phyloP scores from a whole-genome alignment of 2,113 vertebrate genomes.

The Leptosomus discolor region DNA sequence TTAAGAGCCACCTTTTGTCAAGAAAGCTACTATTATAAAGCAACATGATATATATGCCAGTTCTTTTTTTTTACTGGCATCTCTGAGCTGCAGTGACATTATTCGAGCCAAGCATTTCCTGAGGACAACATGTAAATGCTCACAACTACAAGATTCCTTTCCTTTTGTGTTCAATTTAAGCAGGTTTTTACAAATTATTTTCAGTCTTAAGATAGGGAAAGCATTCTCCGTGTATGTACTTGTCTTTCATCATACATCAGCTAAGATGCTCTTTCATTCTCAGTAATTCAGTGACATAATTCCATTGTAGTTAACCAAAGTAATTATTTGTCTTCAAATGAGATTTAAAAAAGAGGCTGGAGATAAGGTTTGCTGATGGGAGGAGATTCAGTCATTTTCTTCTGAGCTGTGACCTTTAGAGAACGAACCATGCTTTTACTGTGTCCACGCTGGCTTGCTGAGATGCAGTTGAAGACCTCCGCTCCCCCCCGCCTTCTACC shows the following conservation, averaged over 20 bases:
- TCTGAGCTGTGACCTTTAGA: neutral
- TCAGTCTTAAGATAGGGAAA: neutral
- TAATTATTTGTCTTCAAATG: neutral
- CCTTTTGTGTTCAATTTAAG: neutral
- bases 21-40: neutral
- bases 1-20: neutral
- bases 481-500: accelerated
- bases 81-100: neutral
- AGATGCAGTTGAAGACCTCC: neutral
- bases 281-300: neutral
- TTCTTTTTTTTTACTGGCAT: neutral
- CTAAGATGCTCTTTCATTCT: neutral
- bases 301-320: neutral
- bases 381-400: neutral
- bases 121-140: neutral
- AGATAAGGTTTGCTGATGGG: neutral
- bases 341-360: neutral
- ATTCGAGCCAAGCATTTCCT: neutral
- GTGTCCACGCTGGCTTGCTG: accelerated
- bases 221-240: neutral
- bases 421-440: neutral
- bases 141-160: neutral
- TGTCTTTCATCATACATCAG: neutral
- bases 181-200: neutral
- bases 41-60: neutral